phyloP scores from a whole-genome alignment of 2,113 vertebrate genomes.

The Glaucomys volans region DNA sequence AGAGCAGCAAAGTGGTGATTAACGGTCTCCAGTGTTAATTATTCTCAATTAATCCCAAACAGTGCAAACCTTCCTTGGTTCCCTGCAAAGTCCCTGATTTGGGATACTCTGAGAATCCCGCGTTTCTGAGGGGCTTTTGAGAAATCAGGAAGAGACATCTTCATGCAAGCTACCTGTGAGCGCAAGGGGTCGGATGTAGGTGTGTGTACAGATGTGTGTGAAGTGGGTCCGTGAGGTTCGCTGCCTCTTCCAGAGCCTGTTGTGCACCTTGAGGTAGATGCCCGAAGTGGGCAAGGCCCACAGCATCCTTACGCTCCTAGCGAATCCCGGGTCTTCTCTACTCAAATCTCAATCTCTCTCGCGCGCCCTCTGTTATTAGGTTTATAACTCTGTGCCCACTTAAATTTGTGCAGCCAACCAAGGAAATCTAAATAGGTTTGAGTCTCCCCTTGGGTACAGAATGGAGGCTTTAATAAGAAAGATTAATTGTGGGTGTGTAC shows the following conservation, averaged over 20 bases:
- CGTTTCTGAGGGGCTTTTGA: conserved; percentile 49
- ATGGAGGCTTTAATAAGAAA: conserved; percentile 88
- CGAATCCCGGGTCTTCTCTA: conserved; percentile 71
- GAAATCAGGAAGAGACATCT: background rate
- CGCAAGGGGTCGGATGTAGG: background rate
- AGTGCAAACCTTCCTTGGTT: conserved; percentile 70
- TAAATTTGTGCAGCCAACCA: conserved; percentile 91
- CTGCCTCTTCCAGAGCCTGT: background rate
- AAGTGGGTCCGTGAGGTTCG: background rate
- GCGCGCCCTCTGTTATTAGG: conserved; percentile 86
- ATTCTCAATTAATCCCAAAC: conserved; percentile 85
- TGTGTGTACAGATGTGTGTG: background rate
- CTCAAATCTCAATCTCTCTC: conserved; percentile 82
- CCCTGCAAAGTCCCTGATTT: conserved; percentile 51
- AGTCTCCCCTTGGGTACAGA: conserved; percentile 87
- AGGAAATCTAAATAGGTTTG: conserved; percentile 90
- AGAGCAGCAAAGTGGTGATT: conserved; percentile 74
- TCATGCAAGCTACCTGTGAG: background rate
- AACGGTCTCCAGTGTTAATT: conserved; percentile 77
- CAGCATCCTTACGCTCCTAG: conserved; percentile 62
- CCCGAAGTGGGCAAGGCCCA: conserved; percentile 57
- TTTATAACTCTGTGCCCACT: conserved; percentile 92
- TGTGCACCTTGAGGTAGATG: background rate
- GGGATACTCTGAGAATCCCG: conserved; percentile 76
- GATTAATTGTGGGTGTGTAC: conserved; percentile 90